Base-by-base conservation (phyloP, 2,797 vertebrate species). In the Petrocephalus sullivani region DNA sequence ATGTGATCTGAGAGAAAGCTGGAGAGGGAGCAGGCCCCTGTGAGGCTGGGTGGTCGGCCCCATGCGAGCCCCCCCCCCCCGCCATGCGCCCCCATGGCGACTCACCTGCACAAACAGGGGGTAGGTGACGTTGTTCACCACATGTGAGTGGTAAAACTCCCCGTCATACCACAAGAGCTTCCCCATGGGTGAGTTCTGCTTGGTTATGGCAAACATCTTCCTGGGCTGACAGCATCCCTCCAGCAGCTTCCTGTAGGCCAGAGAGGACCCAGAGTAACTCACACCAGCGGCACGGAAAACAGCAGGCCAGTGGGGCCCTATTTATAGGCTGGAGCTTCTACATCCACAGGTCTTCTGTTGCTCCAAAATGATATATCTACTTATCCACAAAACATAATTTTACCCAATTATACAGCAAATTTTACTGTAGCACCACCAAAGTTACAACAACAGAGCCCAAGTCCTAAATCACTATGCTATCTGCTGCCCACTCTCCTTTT, bases 131-230 rank as follows among this genome's bases (percentile, higher is more conserved):
- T 98, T 99, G 95, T 97, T 97, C 90, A 99, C 97, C 0, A 96
- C 97, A 93, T 97, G 96, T 0, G 96, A 99, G 92, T 99, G 95
- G 86, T 98, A 96, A 88, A 99, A 93, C 92, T 99, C 98, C 5
- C 98, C 98, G 0, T 99, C 98, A 28, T 98, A 99, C 98, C 98
- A 98, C 94, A 99, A 92, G 75, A 97, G 97, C 89, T 97, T 98
- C 86, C 98, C 98, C 91, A 97, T 92, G 0, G 97, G 97, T 0
- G 98, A 97, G 91, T 99, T 99, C 90, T 93, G 92, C 93, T 98
- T 98, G 28, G 98, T 99, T 92, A 99, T 95, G 0, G 97, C 97
- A 90, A 99, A 99, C 93, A 96, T 97, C 90, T 92, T 95, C 84
- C 91, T 93, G 0, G 98, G 97, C 64, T 98, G 93, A 9, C 98